phyloP scores from a whole-genome alignment of 2,113 vertebrate species.

The Notechis scutatus region DNA sequence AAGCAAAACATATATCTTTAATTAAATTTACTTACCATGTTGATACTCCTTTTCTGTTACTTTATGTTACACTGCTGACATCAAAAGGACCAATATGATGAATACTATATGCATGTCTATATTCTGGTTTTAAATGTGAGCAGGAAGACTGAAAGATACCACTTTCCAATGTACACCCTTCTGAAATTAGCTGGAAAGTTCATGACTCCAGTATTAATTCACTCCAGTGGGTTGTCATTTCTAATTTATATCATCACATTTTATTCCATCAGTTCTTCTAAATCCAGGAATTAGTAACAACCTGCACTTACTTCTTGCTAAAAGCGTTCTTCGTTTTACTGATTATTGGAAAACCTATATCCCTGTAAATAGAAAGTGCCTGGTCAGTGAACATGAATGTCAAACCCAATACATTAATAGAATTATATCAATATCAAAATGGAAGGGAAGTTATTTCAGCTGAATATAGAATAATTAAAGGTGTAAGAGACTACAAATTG shows the following conservation, averaged over 20 bases:
- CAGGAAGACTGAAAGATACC: background rate
- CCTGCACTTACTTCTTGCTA: slow-evolving; percentile 45
- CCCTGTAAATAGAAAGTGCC: background rate
- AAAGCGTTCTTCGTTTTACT: slow-evolving; percentile 38
- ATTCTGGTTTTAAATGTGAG: slow-evolving; percentile 20
- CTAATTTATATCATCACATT: slow-evolving; percentile 48
- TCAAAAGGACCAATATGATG: background rate
- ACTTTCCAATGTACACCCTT: slow-evolving; percentile 49
- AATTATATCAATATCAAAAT: background rate
- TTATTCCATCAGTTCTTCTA: slow-evolving; percentile 44
- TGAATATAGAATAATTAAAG: background rate
- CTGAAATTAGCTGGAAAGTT: slow-evolving; percentile 49
- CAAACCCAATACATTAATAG: background rate
- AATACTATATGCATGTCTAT: background rate
- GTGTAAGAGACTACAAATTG: background rate
- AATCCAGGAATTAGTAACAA: slow-evolving; percentile 21
- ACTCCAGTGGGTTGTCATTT: slow-evolving; percentile 56
- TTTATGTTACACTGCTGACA: background rate
- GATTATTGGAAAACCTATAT: slow-evolving; percentile 4
- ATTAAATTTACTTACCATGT: background rate
- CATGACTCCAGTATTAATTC: slow-evolving; percentile 38
- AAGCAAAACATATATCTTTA: background rate
- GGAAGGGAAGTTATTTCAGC: background rate
- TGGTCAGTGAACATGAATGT: background rate
- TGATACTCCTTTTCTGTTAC: background rate